These are phyloP conservation scores for Thereuonema tuberculata DNA, from an alignment of 1,140 invertebrate species.

Conservation along the genomic window DNA sequence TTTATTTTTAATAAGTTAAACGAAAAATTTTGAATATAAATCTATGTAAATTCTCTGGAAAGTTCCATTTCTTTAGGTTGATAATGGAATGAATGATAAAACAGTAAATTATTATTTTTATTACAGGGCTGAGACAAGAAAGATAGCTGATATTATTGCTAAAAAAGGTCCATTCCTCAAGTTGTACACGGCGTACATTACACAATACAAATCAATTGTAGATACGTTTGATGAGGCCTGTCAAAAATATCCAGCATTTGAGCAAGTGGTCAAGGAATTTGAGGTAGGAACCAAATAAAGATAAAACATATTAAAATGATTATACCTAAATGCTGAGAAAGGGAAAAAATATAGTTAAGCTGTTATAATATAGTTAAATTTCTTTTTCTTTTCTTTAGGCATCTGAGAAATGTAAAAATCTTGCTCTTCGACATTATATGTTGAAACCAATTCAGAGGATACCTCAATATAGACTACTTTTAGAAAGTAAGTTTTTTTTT, in stretches of 20 bases:
- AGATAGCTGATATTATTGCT: slow-evolving; percentile 58
- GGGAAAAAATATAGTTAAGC: too few relatives aligned
- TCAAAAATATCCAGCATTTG: slow-evolving; percentile 45
- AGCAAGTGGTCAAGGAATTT: slow-evolving; percentile 46
- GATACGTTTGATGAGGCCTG: slow-evolving; percentile 45
- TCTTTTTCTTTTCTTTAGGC: slow-evolving; percentile 14
- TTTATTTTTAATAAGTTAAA: too few relatives aligned
- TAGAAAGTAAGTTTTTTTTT: slow-evolving; percentile 35
- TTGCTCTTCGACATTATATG: slow-evolving; percentile 55
- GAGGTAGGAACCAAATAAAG: too few relatives aligned
- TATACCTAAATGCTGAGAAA: too few relatives aligned
- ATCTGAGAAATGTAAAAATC: slow-evolving; percentile 42
- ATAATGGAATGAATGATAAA: too few relatives aligned
- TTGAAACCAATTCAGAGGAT: slow-evolving; percentile 60
- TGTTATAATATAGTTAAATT: background rate
- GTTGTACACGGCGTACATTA: slow-evolving; percentile 54
- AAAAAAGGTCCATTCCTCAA: slow-evolving; percentile 61
- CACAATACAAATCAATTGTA: slow-evolving; percentile 50
- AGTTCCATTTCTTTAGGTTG: too few relatives aligned
- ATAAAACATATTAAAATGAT: too few relatives aligned
- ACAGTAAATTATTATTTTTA: slow-evolving; percentile 15
- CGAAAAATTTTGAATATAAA: too few relatives aligned
- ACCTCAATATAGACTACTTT: slow-evolving; percentile 49
- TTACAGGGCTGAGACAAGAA: slow-evolving; percentile 34
- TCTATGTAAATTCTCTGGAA: too few relatives aligned